phyloP scores from a whole-genome alignment of 1,140 invertebrate species.

The Drosophila trapezifrons region DNA sequence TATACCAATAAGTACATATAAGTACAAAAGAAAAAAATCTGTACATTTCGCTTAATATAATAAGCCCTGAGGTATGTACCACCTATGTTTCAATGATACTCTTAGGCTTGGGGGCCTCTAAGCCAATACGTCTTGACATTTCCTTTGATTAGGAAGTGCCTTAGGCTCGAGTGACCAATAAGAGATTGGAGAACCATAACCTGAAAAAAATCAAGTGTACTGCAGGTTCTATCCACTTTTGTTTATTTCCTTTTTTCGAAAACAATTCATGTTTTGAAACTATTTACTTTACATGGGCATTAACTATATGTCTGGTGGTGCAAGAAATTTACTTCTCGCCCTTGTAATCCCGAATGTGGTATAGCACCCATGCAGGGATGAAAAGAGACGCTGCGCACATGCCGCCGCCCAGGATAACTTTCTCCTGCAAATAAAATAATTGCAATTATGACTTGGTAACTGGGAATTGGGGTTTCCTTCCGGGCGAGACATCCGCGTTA shows the following conservation, averaged over 20 bases:
- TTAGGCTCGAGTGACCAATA: too few relatives aligned
- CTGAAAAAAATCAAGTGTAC: neutral
- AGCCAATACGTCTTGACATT: too few relatives aligned
- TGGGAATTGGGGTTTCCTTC: neutral
- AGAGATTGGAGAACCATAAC: neutral
- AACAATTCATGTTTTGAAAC: constrained; percentile 48
- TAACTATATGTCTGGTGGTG: constrained; percentile 41
- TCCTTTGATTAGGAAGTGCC: too few relatives aligned
- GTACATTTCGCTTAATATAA: too few relatives aligned
- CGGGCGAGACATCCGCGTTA: constrained; percentile 56
- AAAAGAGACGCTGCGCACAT: constrained; percentile 74
- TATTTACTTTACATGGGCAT: constrained; percentile 60
- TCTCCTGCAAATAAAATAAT: constrained; percentile 66
- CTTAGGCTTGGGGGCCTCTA: too few relatives aligned
- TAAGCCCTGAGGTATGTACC: too few relatives aligned
- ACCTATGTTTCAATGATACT: too few relatives aligned
- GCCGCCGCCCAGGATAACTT: constrained; percentile 76
- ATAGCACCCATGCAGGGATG: constrained; percentile 80
- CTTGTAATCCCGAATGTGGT: constrained; percentile 81
- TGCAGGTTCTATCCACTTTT: constrained; percentile 14
- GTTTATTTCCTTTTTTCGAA: constrained; percentile 48
- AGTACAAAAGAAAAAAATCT: too few relatives aligned
- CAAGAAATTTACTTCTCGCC: constrained; percentile 65
- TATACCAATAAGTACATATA: too few relatives aligned
- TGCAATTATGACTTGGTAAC: neutral